phyloP scores from a whole-genome alignment of 2,888 invertebrate species.

The Scaptomyza flava region DNA sequence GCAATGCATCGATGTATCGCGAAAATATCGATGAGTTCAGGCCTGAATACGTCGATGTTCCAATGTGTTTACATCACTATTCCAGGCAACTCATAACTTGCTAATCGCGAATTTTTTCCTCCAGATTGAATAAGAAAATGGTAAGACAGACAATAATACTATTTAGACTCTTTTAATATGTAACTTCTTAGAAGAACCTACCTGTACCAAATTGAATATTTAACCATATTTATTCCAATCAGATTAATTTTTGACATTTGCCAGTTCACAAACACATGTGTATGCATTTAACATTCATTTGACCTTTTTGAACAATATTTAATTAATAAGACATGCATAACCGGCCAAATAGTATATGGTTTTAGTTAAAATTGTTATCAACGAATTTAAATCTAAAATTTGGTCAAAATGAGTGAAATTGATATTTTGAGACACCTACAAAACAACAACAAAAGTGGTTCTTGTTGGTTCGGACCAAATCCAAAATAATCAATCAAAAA shows the following conservation, averaged over 20 bases:
- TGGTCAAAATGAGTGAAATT: too few relatives aligned
- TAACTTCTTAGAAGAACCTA: neutral
- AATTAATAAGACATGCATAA: neutral
- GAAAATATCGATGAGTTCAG: neutral
- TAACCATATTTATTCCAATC: neutral
- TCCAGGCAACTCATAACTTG: constrained; percentile 6
- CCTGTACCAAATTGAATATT: neutral
- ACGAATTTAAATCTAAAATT: neutral
- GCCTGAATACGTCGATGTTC: neutral
- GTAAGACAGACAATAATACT: constrained; percentile 18
- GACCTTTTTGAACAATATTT: constrained; percentile 34
- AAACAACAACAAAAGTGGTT: constrained; percentile 3
- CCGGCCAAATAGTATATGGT: neutral
- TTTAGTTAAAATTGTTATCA: neutral
- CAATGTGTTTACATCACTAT: constrained; percentile 29
- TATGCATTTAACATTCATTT: constrained; percentile 52
- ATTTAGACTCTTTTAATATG: neutral
- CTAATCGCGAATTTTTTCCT: constrained; percentile 1
- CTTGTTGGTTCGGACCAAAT: neutral
- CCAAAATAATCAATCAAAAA: neutral
- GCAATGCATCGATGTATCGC: neutral
- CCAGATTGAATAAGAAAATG: constrained; percentile 29
- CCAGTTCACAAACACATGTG: constrained; percentile 4
- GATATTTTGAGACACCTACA: neutral
- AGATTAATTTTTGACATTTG: constrained; percentile 9